Conservation (phyloP, 1,140 invertebrate genomes). For the Drosophila saltans region DNA sequence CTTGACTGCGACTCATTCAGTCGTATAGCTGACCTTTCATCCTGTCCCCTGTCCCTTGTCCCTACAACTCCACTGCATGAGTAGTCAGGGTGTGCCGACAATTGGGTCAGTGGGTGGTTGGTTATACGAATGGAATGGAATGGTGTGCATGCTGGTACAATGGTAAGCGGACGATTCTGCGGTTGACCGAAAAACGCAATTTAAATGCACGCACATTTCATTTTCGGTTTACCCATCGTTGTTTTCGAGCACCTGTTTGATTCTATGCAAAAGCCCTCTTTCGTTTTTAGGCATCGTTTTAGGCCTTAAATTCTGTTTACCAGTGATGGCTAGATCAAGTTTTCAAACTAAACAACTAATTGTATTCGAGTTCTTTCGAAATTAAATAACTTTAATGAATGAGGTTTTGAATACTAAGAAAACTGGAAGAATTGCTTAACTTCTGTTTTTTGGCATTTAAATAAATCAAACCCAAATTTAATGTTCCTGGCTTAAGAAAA, state of each 20-base stretch:
- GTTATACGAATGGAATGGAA: not conserved
- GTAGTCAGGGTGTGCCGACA: conserved; percentile 3
- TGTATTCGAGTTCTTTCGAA: too few species aligned
- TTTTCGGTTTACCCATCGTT: conserved; percentile 43
- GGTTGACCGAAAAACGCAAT: conserved; percentile 48
- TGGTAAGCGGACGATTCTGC: conserved; percentile 12
- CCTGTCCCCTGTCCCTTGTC: too few species aligned
- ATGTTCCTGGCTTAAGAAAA: too few species aligned
- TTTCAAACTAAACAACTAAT: too few species aligned
- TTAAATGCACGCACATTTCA: conserved; percentile 66
- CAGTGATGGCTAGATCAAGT: too few species aligned
- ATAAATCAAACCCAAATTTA: too few species aligned
- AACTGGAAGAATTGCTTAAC: too few species aligned
- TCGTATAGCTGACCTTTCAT: conserved; percentile 39
- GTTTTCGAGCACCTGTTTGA: conserved; percentile 63
- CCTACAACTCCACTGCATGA: not conserved
- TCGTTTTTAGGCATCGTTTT: conserved; percentile 1
- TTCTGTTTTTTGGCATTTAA: too few species aligned
- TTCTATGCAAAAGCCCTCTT: conserved; percentile 34
- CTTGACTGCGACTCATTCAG: conserved; percentile 30
- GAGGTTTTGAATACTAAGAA: too few species aligned
- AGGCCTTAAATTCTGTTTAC: too few species aligned
- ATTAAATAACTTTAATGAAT: too few species aligned
- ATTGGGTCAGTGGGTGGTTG: conserved; percentile 31
- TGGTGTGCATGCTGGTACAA: conserved; percentile 1